These are phyloP conservation scores for Sebastes diaconus DNA, from an alignment of 2,797 vertebrate species.

Conservation along the genomic window DNA sequence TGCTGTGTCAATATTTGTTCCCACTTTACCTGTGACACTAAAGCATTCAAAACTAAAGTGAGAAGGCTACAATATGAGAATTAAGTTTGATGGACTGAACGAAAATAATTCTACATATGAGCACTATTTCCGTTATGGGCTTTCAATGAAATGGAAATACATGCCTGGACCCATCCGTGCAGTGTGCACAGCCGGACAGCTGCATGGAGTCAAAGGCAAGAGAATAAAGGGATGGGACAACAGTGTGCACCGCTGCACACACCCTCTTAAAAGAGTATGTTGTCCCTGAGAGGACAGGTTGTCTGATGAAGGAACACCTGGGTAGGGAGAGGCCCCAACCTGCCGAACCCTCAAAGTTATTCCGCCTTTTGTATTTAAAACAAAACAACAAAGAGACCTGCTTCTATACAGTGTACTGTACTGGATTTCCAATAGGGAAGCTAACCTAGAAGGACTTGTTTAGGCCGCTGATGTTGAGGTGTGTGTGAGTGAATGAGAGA, in stretches of 20 bases:
- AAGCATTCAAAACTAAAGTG: background rate
- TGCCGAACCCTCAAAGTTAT: slow-evolving; percentile 65
- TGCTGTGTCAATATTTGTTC: background rate
- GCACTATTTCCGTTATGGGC: slow-evolving; percentile 74
- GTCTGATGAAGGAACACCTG: slow-evolving; percentile 83
- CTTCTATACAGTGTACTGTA: background rate
- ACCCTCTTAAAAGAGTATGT: slow-evolving; percentile 65
- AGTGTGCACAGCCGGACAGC: slow-evolving; percentile 77
- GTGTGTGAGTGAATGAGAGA: slow-evolving; percentile 27
- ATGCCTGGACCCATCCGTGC: slow-evolving; percentile 75
- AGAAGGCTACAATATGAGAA: background rate
- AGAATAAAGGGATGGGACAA: slow-evolving; percentile 47
- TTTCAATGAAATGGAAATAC: slow-evolving; percentile 71
- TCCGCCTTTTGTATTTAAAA: slow-evolving; percentile 28
- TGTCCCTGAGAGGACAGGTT: slow-evolving; percentile 58
- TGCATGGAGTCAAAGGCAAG: slow-evolving; percentile 82
- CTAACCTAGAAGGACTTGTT: slow-evolving; percentile 35
- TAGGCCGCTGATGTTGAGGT: slow-evolving; percentile 14
- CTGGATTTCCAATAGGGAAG: slow-evolving; percentile 7
- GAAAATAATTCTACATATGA: slow-evolving; percentile 21
- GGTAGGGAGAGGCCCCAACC: slow-evolving; percentile 65
- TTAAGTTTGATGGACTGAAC: background rate
- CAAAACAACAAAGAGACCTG: slow-evolving; percentile 16
- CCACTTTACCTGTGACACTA: background rate
- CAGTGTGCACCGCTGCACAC: slow-evolving; percentile 44